Conservation (phyloP, 2,888 invertebrate species). For the Mactromeris polynyma region DNA sequence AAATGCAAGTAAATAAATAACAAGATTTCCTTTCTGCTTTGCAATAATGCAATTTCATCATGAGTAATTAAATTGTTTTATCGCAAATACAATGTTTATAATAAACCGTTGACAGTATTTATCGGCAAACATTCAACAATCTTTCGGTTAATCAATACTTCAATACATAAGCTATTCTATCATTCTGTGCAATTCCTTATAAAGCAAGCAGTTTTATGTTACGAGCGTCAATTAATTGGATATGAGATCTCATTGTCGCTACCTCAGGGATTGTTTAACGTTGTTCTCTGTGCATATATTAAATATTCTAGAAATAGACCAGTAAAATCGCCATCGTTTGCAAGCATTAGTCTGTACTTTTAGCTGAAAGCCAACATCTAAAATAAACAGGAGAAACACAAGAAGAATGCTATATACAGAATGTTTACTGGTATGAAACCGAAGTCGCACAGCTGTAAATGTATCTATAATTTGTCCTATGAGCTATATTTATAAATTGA, state of each 20-base stretch:
- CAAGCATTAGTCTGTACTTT: background rate
- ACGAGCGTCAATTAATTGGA: background rate
- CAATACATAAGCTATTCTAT: background rate
- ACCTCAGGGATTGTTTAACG: background rate
- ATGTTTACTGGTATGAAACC: too few species aligned
- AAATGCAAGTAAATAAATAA: background rate
- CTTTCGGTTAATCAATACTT: background rate
- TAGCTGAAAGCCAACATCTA: too few species aligned
- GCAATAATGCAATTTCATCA: background rate
- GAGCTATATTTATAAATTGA: conserved; percentile 2
- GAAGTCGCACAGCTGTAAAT: background rate
- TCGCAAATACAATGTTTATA: background rate
- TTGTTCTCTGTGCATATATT: background rate
- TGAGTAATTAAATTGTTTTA: background rate
- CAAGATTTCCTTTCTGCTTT: background rate
- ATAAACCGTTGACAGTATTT: background rate
- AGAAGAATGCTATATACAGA: too few species aligned
- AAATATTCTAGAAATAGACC: too few species aligned
- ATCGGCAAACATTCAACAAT: background rate
- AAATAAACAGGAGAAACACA: too few species aligned
- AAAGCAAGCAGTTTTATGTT: background rate
- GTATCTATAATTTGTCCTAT: background rate
- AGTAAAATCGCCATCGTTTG: background rate
- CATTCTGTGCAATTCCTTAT: background rate
- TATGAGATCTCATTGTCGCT: background rate